Conservation (phyloP, 2,113 vertebrate genomes). For the Stegostoma tigrinum region DNA sequence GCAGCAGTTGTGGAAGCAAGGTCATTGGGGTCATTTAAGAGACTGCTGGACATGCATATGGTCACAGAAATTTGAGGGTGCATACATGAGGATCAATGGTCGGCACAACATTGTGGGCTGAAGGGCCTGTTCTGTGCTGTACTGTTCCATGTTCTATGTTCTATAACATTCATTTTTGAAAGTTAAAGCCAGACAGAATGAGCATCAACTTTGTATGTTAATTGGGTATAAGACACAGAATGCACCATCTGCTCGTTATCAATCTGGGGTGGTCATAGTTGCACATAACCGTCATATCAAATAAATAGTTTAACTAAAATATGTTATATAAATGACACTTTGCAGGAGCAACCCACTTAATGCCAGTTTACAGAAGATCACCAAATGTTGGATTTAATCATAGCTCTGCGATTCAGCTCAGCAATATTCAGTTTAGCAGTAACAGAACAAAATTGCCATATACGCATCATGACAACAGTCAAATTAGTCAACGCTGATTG, state of each 20-base stretch:
- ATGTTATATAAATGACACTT: not conserved
- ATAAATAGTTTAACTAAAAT: not conserved
- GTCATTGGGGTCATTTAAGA: no score
- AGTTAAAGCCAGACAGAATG: not conserved
- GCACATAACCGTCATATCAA: not conserved
- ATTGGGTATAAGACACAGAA: not conserved
- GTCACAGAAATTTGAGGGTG: no score
- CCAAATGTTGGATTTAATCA: not conserved
- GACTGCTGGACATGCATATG: no score
- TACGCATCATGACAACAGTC: no score
- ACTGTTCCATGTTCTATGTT: no score
- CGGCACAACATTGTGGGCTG: no score
- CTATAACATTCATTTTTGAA: not conserved
- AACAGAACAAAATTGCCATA: not conserved
- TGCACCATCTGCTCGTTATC: not conserved
- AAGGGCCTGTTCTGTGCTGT: no score
- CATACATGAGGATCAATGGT: no score
- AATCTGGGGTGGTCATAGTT: not conserved
- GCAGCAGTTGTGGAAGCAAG: no score
- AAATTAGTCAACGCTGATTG: not conserved
- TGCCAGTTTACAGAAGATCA: not conserved
- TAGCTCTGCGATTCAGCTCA: not conserved
- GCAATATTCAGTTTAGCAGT: not conserved
- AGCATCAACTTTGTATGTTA: not conserved
- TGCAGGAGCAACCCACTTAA: not conserved